phyloP scores from a whole-genome alignment of 2,113 vertebrate genomes.

The Dasyornis broadbenti region DNA sequence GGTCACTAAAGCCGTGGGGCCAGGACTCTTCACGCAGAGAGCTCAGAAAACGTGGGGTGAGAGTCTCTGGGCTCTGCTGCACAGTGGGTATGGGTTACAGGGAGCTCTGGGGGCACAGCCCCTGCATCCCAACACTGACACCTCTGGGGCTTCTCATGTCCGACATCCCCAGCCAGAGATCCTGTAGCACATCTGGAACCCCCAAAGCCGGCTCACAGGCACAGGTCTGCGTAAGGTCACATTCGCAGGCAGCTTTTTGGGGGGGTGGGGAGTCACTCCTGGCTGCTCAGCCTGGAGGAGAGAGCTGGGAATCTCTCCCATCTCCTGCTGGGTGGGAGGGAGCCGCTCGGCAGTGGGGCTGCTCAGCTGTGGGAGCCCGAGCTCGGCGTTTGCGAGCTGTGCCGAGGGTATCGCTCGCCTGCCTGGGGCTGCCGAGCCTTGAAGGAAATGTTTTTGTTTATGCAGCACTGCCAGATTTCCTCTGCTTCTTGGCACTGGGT shows the following conservation, averaged over 20 bases:
- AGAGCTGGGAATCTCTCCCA: neutral
- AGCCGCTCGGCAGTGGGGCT: neutral
- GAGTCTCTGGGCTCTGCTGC: neutral
- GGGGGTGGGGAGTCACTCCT: neutral
- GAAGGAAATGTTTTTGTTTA: constrained; percentile 72
- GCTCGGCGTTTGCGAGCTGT: neutral
- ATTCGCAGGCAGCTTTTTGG: neutral
- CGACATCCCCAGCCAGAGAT: neutral
- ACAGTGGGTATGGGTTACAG: rapidly evolving
- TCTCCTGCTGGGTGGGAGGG: neutral
- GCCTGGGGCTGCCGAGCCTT: neutral
- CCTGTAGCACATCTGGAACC: rapidly evolving
- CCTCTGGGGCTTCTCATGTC: neutral
- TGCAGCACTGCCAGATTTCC: constrained; percentile 67
- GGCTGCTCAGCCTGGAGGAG: neutral
- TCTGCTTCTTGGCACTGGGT: constrained; percentile 49
- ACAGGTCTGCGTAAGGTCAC: neutral
- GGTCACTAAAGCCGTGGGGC: constrained; percentile 8
- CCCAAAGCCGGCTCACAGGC: neutral
- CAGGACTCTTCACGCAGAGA: neutral
- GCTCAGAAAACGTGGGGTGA: neutral
- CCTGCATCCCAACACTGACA: neutral
- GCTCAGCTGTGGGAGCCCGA: neutral
- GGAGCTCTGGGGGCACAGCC: neutral
- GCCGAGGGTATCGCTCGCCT: neutral